Conservation (phyloP, 2,113 vertebrate genomes). For the Percina caprodes region DNA sequence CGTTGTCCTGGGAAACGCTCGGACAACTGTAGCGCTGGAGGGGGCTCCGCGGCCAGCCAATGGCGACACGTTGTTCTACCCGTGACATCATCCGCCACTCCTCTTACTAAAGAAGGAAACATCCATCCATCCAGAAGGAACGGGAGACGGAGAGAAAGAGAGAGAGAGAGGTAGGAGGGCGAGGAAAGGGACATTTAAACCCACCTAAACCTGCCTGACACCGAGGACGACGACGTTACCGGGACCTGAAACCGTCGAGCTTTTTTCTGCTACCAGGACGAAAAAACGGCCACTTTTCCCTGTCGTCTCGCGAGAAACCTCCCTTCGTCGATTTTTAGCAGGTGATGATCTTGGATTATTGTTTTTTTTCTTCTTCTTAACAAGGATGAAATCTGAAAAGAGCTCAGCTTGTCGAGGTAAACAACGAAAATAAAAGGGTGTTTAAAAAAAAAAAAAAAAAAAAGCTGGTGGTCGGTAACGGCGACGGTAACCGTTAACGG, state of each 20-base stretch:
- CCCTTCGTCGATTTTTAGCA: slow-evolving; percentile 65
- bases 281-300: slow-evolving; percentile 38
- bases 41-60: slow-evolving; percentile 78
- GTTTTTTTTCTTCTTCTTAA: slow-evolving; percentile 33
- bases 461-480: slow-evolving; percentile 48
- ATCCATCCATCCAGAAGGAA: slow-evolving; percentile 81
- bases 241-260: slow-evolving; percentile 11
- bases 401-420: slow-evolving; percentile 37
- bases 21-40: slow-evolving; percentile 34
- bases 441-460: too few species aligned
- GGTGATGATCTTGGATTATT: slow-evolving; percentile 76
- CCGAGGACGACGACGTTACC: slow-evolving; percentile 37
- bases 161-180: slow-evolving; percentile 59
- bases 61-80: slow-evolving; percentile 54
- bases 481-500: slow-evolving; percentile 68
- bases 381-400: slow-evolving; percentile 39
- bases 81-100: slow-evolving; percentile 81
- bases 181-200: slow-evolving; percentile 57
- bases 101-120: slow-evolving; percentile 88
- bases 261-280: slow-evolving; percentile 15
- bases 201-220: slow-evolving; percentile 60
- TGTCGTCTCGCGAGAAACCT: slow-evolving; percentile 50
- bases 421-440: not conserved
- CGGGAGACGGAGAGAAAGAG: slow-evolving; percentile 64
- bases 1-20: too few species aligned